These are phyloP conservation scores for Marmota monax DNA, from an alignment of 2,113 vertebrate genomes.

Conservation along the genomic window DNA sequence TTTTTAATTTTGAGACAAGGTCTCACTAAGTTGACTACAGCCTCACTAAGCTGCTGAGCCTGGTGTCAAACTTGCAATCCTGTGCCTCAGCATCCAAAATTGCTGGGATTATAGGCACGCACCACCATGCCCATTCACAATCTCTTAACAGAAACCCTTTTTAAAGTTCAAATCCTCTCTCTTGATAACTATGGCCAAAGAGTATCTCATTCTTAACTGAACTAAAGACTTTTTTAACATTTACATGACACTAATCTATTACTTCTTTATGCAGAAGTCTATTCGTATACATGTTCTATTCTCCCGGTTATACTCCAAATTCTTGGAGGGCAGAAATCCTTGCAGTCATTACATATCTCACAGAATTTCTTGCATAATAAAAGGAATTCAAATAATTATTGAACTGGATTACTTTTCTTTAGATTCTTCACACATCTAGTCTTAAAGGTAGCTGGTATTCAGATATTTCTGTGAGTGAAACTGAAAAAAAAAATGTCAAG, in stretches of 20 bases:
- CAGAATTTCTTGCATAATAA: not conserved
- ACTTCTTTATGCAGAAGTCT: not conserved
- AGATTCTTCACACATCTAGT: not conserved
- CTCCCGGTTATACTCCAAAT: not conserved
- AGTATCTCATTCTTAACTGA: not conserved
- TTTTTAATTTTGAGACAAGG: too few species aligned
- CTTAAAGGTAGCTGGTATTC: not conserved
- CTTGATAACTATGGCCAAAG: not conserved
- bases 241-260: not conserved
- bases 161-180: not conserved
- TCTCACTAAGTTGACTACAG: too few species aligned
- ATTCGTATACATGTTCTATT: not conserved
- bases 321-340: not conserved
- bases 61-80: too few species aligned
- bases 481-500: not conserved
- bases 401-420: constrained; percentile 15
- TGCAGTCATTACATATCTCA: not conserved
- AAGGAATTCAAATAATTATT: not conserved
- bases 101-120: too few species aligned
- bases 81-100: too few species aligned
- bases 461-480: constrained; percentile 5
- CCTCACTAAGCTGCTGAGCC: too few species aligned
- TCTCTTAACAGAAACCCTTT: not conserved
- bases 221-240: not conserved
- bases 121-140: not conserved